Evolutionary conservation across 2,797 vertebrate genomes (phyloP), one percentile per base, ranked within the genome.

Genomic region (Acanthiza pusilla): DNA sequence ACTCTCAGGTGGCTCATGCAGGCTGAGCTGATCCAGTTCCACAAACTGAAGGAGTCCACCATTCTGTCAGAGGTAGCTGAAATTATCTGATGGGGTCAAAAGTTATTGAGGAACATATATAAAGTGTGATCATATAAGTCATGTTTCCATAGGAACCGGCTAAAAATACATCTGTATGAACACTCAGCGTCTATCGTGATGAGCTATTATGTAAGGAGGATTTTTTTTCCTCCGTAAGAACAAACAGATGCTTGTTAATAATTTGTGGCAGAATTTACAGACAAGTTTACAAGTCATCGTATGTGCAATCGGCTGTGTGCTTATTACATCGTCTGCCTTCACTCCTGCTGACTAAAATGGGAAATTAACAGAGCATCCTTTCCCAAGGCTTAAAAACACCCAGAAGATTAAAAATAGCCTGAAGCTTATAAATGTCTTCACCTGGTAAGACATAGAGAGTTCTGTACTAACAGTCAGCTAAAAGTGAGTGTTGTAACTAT

Each of bases 161-260:
- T 95, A 95, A 95, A 97, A 95, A 88, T 93, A 86, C 32, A 47
- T 79, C 70, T 61, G 43, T 54, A 43, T 76, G 72, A 86, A 79
- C 55, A 47, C 53, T 89, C 60, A 26, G 34, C 1, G 0, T 74
- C 77, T 95, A 61, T 79, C 4, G 0, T 76, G 53, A 60, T 91
- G 77, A 86, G 71, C 53, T 85, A 10, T 91, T 94, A 92, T 88
- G 40, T 76, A 93, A 93, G 81, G 30, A 26, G 47, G 2, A 1
- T 32, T 80, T 84, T 51, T 82, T 91, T 74, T 53, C 13, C 60
- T 78, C 53, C 18, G 27, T 61, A 51, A n/a, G n/a, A 92, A 66
- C 80, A 36, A 42, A 67, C 77, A 94, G 73, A 60, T 92, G 51
- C 71, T 94, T 93, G 79, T 92, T 95, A 93, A 94, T 86, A 82